Conservation (phyloP, 2,113 vertebrate genomes). For the Notothenia coriiceps region DNA sequence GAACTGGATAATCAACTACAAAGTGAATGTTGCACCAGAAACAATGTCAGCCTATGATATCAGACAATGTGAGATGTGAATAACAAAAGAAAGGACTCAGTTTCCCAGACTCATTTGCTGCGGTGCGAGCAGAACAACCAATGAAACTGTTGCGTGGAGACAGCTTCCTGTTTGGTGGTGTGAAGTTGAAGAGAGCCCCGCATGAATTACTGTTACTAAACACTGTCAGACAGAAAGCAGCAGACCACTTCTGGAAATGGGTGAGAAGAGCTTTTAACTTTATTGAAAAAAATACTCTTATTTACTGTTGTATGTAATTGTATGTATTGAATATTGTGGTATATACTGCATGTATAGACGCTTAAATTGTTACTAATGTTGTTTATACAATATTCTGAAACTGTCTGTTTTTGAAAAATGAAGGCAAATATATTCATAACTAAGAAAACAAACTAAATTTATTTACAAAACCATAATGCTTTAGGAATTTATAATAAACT, state of each 20-base stretch:
- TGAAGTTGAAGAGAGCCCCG: conserved; percentile 56
- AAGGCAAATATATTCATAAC: not conserved
- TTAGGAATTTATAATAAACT: not conserved
- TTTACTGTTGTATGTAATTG: not conserved
- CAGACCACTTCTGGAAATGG: conserved; percentile 71
- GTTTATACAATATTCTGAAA: not conserved
- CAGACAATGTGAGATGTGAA: not conserved
- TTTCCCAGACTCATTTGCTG: conserved; percentile 64
- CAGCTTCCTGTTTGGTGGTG: conserved; percentile 70
- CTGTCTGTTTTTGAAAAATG: conserved; percentile 2
- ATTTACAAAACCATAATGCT: not conserved
- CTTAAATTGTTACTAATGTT: not conserved
- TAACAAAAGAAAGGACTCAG: conserved; percentile 31
- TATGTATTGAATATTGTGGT: not conserved
- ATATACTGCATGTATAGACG: not conserved
- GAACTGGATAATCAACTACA: not conserved
- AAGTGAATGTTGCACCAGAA: not conserved
- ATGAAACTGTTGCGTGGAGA: conserved; percentile 69
- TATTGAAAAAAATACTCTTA: not conserved
- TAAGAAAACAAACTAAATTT: not conserved
- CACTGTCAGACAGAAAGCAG: conserved; percentile 39
- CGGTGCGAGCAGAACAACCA: conserved; percentile 57
- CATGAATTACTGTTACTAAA: conserved; percentile 62
- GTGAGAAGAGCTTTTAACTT: conserved; percentile 60
- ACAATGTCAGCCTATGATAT: conserved; percentile 6